Conservation (phyloP, 2,888 invertebrate genomes). For the Hypomecis atomaria region DNA sequence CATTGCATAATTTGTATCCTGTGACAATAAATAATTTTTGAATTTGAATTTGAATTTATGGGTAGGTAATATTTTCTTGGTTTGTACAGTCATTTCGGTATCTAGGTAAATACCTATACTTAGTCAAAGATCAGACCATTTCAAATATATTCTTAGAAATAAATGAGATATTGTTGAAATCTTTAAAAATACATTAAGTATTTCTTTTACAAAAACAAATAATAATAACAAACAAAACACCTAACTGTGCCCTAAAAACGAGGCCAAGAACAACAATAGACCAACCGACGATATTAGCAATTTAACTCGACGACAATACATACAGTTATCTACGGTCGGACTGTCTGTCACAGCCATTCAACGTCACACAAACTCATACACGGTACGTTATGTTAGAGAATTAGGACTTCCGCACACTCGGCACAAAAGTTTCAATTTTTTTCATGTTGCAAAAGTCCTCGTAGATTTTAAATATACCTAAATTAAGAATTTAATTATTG, state of each 20-base stretch:
- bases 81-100: neutral
- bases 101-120: too few relatives aligned
- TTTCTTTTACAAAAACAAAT: neutral
- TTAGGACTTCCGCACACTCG: conserved; percentile 4
- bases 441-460: neutral
- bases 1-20: too few relatives aligned
- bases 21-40: too few relatives aligned
- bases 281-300: conserved; percentile 6
- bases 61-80: too few relatives aligned
- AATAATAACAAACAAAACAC: neutral
- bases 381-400: neutral
- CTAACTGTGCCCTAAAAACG: conserved; percentile 5
- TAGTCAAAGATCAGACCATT: neutral
- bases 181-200: neutral
- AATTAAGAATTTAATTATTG: neutral
- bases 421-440: neutral
- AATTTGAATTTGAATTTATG: too few relatives aligned
- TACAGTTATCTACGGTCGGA: conserved; percentile 7
- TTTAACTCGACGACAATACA: conserved; percentile 6
- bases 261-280: conserved; percentile 2
- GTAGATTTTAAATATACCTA: neutral
- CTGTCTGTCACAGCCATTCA: conserved; percentile 10
- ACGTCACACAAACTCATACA: conserved; percentile 10
- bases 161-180: too few relatives aligned
- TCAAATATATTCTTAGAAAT: too few relatives aligned